Evolutionary conservation across 2,888 invertebrate genomes (phyloP), one percentile per base, ranked within the genome.

Genomic region (Mactromeris polynyma): DNA sequence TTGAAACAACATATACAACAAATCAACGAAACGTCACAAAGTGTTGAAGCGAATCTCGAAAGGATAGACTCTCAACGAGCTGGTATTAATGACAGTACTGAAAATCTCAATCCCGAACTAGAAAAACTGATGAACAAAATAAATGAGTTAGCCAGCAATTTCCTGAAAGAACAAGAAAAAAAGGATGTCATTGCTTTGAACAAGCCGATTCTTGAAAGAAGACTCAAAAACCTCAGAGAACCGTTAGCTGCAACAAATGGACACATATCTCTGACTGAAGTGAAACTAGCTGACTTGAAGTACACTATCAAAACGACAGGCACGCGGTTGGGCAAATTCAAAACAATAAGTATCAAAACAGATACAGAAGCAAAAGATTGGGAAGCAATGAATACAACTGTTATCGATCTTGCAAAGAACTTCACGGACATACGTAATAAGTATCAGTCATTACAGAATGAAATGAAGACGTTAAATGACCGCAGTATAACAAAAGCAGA

Each of bases 321-420:
- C 17, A 21, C 73, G 19, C 33, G 92, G 40, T 58, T 92, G 11
- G 58, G 84, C 19, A 87, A 82, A n/a, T 92, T 91, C 73, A 85
- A 51, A 51, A 89, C 88, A n/a, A 42, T 92, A 21, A 81, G 83
- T 51, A 91, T 92, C 7, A 89, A 90, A 40, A 91, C 90, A 19
- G 69, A 86, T 19, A 33, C 31, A 38, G 91, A 91, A 51, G 51
- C 81, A 38, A 83, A 87, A n/a, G 31, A 42, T 9, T 89, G 88
- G 87, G 42, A 83, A n/a, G 64, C 81, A 2, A 40, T 90, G 83
- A 79, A 81, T 42, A 26, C 58, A 33, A 46, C 14, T 7, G 77
- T 88, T 6, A 54, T 38, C 31, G 46, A 79, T 42, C 33, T 83
- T 9, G 85, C 84, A 14, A 64, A 26, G 11, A 42, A 79, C 33